Evolutionary conservation across 2,888 invertebrate species (phyloP), one percentile per base, ranked within the genome.

Genomic region (Synergus laeviventris): DNA sequence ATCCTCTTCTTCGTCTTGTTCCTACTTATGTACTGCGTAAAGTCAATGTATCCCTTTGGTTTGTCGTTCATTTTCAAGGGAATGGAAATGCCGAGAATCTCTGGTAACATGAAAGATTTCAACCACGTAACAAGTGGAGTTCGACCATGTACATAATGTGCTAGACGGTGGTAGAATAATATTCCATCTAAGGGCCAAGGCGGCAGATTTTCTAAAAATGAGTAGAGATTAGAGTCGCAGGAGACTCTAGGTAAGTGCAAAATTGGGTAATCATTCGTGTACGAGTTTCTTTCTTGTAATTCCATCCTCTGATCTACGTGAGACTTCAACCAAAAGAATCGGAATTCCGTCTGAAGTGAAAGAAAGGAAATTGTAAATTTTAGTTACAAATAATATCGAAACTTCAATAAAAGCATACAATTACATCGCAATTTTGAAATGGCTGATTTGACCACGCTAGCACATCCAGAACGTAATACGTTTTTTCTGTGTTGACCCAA

Each of bases 41-140:
- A 86, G 81, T 88, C 86, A 66, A 89, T 85, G 42, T 91, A 91
- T 45, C 83, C 84, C 24, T 85, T 81, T 45, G 91, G 91, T 81
- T 88, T 89, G 42, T 87, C 85, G 21, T 87, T 82, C 56, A 86
- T 79, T 16, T 81, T 78, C 39, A 87, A 78, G 45, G 87, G 87
- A 54, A 89, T 82, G 45, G 79, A 79, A 31, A 92, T 84, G 24
- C 93, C 93, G 11, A 97, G 91, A 36, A 97, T 92, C 91, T 98
- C 97, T 0, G 94, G 94, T 11, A 98, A 88, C 98, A 98, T 98
- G 88, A 93, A 97, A 0, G 96, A 94, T 88, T 95, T 97, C 1
- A 99, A 92, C 99, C 99, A 99, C 1, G 96, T 95, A 1, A 98
- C 97, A 11, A 99, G 91, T 0, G 99, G 98, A 0, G 97, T 97